phyloP scores from a whole-genome alignment of 2,888 invertebrate species.

The Zaprionus obscuricornis region DNA sequence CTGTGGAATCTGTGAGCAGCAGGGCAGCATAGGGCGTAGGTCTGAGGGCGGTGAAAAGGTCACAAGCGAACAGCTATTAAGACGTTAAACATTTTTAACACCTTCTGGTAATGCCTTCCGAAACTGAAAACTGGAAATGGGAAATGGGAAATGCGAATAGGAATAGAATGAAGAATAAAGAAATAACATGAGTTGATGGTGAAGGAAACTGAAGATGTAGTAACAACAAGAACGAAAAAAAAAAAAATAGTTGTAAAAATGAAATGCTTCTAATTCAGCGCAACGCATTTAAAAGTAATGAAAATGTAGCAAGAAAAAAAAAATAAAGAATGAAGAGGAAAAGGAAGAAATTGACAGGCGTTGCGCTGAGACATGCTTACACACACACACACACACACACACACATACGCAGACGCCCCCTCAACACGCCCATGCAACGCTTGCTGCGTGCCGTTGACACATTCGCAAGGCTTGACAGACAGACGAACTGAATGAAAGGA shows the following conservation, averaged over 20 bases:
- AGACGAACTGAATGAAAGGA: no score
- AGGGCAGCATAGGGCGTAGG: constrained; percentile 14
- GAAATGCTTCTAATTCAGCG: constrained; percentile 73
- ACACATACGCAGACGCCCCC: not conserved
- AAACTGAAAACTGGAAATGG: constrained; percentile 6
- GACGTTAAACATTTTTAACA: constrained; percentile 76
- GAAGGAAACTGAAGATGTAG: constrained; percentile 27
- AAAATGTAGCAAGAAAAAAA: constrained; percentile 58
- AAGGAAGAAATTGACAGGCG: constrained; percentile 56
- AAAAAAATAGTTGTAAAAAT: constrained; percentile 44
- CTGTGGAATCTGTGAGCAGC: no score
- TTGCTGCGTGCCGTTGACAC: constrained; percentile 47
- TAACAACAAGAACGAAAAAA: constrained; percentile 20
- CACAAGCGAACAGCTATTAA: constrained; percentile 60
- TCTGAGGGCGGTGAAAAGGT: not conserved
- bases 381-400: constrained; percentile 24
- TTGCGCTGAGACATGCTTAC: constrained; percentile 27
- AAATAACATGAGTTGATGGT: constrained; percentile 5
- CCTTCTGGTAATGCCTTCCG: constrained; percentile 57
- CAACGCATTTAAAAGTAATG: constrained; percentile 73
- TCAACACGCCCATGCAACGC: not conserved
- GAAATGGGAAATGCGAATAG: not conserved
- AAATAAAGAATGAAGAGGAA: not conserved
- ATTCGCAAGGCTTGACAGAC: constrained; percentile 21
- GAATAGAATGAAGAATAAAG: no score